Base-by-base conservation (phyloP, 2,888 invertebrate species). In the Andrena hattorfiana region DNA sequence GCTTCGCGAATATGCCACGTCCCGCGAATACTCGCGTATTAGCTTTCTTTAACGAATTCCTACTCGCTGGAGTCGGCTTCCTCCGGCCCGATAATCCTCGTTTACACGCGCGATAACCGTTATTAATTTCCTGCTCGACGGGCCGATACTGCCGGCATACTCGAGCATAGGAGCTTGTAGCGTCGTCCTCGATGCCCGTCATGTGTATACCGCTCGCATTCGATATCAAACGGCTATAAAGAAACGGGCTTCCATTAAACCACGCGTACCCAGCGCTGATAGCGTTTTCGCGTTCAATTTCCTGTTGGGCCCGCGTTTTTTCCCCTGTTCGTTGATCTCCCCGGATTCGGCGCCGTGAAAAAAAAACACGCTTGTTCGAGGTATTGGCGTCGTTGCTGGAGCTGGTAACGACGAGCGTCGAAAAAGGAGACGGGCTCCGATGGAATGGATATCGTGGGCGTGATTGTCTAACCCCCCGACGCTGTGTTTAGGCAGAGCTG, bases 271-370 rank as follows among this genome's bases (percentile, higher is more conserved):
- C 59, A 54, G 49, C 71, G 63, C 74, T 73, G 73, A 83, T 77
- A 54, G 73, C 73, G 26, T 77, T 83, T 74, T 83, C 82, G 70
- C 35, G 77, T 74, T 70, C 77, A 74, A 82, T 74, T 82, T 77
- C 83, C 71, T 67, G 56, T 16, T 32, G 64, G 42, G 42, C 6
- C 49, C 56, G 48, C 54, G 6, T 63, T 62, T 73, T 73, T 42
- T 70, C 30, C 26, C 54, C 32, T 54, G 16, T 6, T 26, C 30
- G 49, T 59, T 51, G 32, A 8, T 32, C 30, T 23, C n/a, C 2
- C 23, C 16, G 16, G 51, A 28, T 16, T 6, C n/a, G n/a, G 20
- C 6, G 26, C 4, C 32, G 35, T 26, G 67, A 68, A 59, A 59
- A 74, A 74, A 74, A 26, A 30, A 68, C 23, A 23, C 20, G 51